phyloP scores from a whole-genome alignment of 2,888 invertebrate species.

The Nymphalis c-album region DNA sequence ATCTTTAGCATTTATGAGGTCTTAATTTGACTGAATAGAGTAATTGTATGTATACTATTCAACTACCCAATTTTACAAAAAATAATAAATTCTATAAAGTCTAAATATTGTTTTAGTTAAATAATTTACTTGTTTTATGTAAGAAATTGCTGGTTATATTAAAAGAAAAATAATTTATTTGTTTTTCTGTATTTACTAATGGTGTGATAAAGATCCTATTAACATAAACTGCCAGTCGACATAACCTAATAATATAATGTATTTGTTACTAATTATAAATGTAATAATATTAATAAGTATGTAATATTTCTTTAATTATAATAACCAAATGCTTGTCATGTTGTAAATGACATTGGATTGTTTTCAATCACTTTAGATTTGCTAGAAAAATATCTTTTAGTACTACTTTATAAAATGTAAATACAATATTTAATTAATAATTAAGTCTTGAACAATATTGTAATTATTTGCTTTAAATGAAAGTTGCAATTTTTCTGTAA shows the following conservation, averaged over 20 bases:
- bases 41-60: constrained; percentile 62
- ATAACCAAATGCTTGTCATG: too few species aligned
- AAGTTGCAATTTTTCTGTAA: background rate
- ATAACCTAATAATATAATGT: too few species aligned
- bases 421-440: background rate
- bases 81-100: constrained; percentile 62
- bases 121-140: constrained; percentile 2
- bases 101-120: constrained; percentile 16
- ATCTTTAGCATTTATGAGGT: constrained; percentile 67
- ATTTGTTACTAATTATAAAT: too few species aligned
- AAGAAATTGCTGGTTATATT: background rate
- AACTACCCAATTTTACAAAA: constrained; percentile 69
- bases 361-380: background rate
- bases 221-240: too few species aligned
- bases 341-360: background rate
- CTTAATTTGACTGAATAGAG: constrained; percentile 72
- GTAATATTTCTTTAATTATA: too few species aligned
- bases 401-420: background rate
- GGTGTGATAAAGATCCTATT: too few species aligned
- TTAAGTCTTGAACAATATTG: background rate
- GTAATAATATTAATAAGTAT: too few species aligned
- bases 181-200: too few species aligned
- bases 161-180: background rate
- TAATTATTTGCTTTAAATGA: background rate
- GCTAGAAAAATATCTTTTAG: too few species aligned